Conservation (phyloP, 2,797 vertebrate species). For the Monodelphis domestica region DNA sequence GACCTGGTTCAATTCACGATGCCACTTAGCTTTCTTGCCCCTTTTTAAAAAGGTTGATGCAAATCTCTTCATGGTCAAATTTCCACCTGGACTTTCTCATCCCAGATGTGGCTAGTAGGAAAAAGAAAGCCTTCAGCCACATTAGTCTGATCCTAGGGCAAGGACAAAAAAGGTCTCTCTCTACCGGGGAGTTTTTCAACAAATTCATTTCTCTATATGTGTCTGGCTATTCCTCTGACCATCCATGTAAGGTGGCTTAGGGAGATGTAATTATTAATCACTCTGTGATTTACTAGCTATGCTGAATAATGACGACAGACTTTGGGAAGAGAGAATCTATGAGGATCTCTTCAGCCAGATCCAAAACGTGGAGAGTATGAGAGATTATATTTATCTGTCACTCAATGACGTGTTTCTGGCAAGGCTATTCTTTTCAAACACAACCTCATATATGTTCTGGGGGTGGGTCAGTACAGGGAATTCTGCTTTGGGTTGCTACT, state of each 20-base stretch:
- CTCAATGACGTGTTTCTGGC: background rate
- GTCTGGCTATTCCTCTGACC: background rate
- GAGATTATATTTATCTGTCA: background rate
- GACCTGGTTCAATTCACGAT: too few species aligned
- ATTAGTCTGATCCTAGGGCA: constrained; percentile 47
- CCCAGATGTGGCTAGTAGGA: constrained; percentile 64
- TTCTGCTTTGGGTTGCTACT: background rate
- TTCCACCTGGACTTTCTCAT: constrained; percentile 68
- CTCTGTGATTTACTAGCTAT: background rate
- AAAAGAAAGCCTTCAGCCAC: constrained; percentile 47
- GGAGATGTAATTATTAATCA: background rate
- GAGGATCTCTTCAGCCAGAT: background rate
- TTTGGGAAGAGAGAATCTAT: background rate
- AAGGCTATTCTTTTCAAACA: constrained; percentile 1
- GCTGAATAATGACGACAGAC: background rate
- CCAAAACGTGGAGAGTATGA: background rate
- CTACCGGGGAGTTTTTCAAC: background rate
- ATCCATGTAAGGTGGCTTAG: background rate
- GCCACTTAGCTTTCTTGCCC: too few species aligned
- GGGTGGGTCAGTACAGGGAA: too few species aligned
- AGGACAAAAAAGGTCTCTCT: constrained; percentile 49
- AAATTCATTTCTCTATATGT: background rate
- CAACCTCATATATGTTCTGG: background rate
- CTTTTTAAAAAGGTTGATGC: background rate
- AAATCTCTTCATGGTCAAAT: constrained; percentile 55